These are phyloP conservation scores for Enteromius fasciolatus DNA, from an alignment of 2,797 vertebrate species.

Conservation along the genomic window DNA sequence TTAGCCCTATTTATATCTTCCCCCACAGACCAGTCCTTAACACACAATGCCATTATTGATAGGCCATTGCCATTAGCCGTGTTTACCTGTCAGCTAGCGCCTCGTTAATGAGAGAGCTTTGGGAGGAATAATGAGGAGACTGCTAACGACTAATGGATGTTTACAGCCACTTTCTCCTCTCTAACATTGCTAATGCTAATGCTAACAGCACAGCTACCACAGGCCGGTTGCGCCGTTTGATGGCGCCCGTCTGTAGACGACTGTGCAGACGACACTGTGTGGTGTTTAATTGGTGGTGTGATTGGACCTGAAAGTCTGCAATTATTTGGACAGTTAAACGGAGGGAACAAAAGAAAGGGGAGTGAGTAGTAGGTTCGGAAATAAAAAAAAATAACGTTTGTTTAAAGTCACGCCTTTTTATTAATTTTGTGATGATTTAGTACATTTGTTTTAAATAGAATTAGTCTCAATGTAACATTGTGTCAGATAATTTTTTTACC, in stretches of 20 bases:
- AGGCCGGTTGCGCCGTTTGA: conserved; percentile 17
- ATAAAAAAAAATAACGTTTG: conserved; percentile 53
- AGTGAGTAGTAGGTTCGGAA: conserved; percentile 62
- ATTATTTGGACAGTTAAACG: conserved; percentile 66
- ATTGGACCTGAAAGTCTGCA: conserved; percentile 73
- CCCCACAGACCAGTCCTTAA: conserved; percentile 76
- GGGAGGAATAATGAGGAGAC: conserved; percentile 89
- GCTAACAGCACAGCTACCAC: conserved; percentile 40
- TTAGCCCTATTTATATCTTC: conserved; percentile 75
- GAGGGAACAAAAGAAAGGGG: conserved; percentile 50
- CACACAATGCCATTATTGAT: conserved; percentile 87
- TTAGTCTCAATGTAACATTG: not conserved
- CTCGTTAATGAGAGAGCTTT: conserved; percentile 93
- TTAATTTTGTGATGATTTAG: conserved; percentile 4
- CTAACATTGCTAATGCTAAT: conserved; percentile 66
- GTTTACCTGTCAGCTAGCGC: conserved; percentile 90
- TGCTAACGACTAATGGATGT: conserved; percentile 91
- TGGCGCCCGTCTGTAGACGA: not conserved
- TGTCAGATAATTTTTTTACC: not conserved
- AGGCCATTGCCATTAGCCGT: conserved; percentile 90
- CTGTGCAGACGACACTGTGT: conserved; percentile 28
- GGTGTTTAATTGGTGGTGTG: conserved; percentile 74
- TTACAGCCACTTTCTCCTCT: conserved; percentile 81
- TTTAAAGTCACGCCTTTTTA: not conserved
- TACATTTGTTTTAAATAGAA: not conserved